Evolutionary conservation across 2,888 invertebrate species (phyloP), one percentile per base, ranked within the genome.

Genomic region (Smittia aterrima): DNA sequence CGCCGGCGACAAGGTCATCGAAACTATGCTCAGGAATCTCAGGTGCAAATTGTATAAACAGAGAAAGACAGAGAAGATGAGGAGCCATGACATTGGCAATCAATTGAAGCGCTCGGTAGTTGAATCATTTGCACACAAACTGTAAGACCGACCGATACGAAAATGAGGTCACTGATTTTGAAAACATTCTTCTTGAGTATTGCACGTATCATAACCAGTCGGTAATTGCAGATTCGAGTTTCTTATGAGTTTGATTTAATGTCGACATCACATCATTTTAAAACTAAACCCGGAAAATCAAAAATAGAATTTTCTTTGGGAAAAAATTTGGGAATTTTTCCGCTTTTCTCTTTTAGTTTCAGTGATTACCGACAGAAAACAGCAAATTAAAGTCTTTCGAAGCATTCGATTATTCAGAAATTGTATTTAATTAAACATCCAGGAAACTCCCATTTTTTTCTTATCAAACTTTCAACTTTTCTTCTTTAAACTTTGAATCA

Each of bases 401-500:
- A 11, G n/a, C 47, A 47, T n/a, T 47, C 9, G 16, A 16, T 11
- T 38, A n/a, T 11, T n/a, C 47, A 47, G 6, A 3, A 47, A 6
- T 47, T n/a, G 4, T 6, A 32, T n/a, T 47, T 16, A 47, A 6
- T 47, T 11, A n/a, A 6, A 47, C 22, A 58, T 16, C 3, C 24
- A 16, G 70, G 70, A 70, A 70, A 72, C 72, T 72, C 72, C 72
- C 72, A 54, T 72, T 72, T 71, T 68, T 32, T 62, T 72, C 62
- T 72, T 72, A 72, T 72, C 72, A 53, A 22, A 20, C 3, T 58
- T 58, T 58, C 22, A n/a, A 32, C 66, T 67, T n/a, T 68, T 25
- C 32, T 7, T 64, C 11, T 24, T 13, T 13, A 9, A 22, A 16
- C 47, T 11, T 22, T 20, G 22, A 62, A 11, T 72, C n/a, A 41